A percentile compares a stretch with the other conserved stretches of the same genome.
phyloP scores from a whole-genome alignment of 2,113 vertebrate species.

The Onychorhynchus coronatus region DNA sequence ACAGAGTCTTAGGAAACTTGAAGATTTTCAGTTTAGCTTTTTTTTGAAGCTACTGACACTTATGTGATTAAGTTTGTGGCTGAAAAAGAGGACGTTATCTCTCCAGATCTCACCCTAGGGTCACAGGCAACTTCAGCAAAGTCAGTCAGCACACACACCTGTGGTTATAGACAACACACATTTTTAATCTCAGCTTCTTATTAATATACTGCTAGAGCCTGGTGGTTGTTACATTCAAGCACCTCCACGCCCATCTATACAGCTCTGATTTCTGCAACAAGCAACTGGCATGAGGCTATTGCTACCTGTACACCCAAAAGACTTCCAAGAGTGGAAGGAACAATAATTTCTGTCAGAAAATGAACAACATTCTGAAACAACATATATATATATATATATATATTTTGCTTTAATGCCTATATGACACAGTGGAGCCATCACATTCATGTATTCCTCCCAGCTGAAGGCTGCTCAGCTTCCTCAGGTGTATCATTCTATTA shows the following conservation, averaged over 20 bases:
- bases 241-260: accelerated
- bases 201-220: background rate
- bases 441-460: background rate
- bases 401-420: background rate
- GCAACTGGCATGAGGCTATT: background rate
- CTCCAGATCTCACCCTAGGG: background rate
- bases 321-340: background rate
- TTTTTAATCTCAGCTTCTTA: background rate
- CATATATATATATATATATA: no score
- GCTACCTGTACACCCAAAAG: background rate
- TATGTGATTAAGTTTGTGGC: background rate
- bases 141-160: background rate
- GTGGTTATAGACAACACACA: background rate
- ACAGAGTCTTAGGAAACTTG: background rate
- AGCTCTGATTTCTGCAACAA: background rate
- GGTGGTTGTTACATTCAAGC: background rate
- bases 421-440: background rate
- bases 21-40: background rate
- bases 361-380: background rate
- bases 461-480: background rate
- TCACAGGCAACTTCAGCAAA: background rate
- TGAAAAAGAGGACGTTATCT: background rate
- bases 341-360: background rate
- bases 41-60: background rate
- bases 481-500: background rate